phyloP scores from a whole-genome alignment of 2,888 invertebrate species.

The Caenorhabditis sp. region DNA sequence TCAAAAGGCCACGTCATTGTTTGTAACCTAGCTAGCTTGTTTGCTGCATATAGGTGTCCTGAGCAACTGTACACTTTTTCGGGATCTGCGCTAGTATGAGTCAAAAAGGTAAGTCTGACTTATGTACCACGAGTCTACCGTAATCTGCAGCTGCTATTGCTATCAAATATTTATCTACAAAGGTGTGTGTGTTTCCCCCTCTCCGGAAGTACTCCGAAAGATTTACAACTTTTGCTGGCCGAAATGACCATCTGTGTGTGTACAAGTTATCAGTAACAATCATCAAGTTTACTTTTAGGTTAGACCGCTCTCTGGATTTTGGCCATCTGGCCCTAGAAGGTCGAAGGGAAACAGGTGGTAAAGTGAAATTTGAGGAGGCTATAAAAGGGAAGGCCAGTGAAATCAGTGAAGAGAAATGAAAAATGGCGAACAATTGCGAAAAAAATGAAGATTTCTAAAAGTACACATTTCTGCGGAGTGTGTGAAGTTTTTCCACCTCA shows the following conservation, averaged over 20 bases:
- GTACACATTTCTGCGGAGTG: conserved; percentile 12
- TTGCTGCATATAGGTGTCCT: neutral
- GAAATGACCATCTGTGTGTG: conserved; percentile 38
- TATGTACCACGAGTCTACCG: conserved; percentile 9
- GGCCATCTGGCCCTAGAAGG: conserved; percentile 49
- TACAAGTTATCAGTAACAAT: conserved; percentile 46
- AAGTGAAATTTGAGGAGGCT: neutral
- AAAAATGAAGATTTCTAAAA: conserved; percentile 1
- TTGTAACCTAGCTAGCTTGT: conserved; percentile 16
- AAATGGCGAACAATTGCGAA: too few relatives aligned
- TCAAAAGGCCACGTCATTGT: conserved; percentile 48
- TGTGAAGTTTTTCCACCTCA: conserved; percentile 3
- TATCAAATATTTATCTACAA: conserved; percentile 46
- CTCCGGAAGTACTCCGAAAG: conserved; percentile 36
- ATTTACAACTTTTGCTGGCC: conserved; percentile 50
- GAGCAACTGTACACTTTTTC: conserved; percentile 27
- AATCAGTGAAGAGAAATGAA: too few relatives aligned
- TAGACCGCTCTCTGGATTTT: conserved; percentile 17
- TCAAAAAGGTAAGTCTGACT: neutral
- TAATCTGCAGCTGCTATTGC: neutral
- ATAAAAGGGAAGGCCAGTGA: neutral
- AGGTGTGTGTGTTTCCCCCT: conserved; percentile 9
- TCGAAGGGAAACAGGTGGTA: conserved; percentile 6
- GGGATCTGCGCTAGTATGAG: conserved; percentile 12
- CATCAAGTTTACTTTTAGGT: conserved; percentile 33